Evolutionary conservation across 1,140 invertebrate genomes (phyloP), one percentile per base, ranked within the genome.

Genomic region (Goniozus legneri): DNA sequence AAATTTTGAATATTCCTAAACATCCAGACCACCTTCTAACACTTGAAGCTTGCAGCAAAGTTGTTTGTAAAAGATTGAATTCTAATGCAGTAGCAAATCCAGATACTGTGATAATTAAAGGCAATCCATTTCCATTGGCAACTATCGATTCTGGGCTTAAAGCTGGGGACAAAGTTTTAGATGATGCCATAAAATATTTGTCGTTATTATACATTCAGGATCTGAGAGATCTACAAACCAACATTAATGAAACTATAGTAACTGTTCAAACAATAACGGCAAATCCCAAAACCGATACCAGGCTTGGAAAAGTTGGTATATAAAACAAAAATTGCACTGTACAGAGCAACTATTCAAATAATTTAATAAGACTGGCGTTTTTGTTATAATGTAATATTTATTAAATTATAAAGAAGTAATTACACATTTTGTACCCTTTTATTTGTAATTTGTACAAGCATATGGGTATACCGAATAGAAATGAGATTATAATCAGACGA

Each of bases 201-300:
- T 82, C 91, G 30, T 79, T 98, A 13, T 69, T 98, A 3, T 95
- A 95, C 69, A 89, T 98, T 54, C 87, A 92, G 62, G 91, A 97
- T 69, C 72, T 97, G 6, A 78, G 95, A 54, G 82, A 93, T 52
- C 79, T 98, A 16, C 96, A 98, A 75, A 97, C 94, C 0, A 85
- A 85, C 62, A 96, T 97, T 27, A 98, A 98, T 75, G 89, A 95
- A 75, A 85, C 88, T 2, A 88, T 98, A 64, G 95, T 97, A 2
- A 80, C 82, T 45, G 89, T 96, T 1, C 96, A 98, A 80, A 84
- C 77, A 48, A 80, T 98, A 4, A 98, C 95, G 12, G 95, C 95
- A 7, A 89, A 98, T 83, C 96, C 96, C 8, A 95, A 95, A 78
- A 98, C 95, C 61, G 94, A 98, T 67, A 94, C 92, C 2, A 87